Percentiles rank a stretch among this genome's conserved stretches.
Conservation (phyloP, 2,797 vertebrate genomes). For the Myripristis jacobus region DNA sequence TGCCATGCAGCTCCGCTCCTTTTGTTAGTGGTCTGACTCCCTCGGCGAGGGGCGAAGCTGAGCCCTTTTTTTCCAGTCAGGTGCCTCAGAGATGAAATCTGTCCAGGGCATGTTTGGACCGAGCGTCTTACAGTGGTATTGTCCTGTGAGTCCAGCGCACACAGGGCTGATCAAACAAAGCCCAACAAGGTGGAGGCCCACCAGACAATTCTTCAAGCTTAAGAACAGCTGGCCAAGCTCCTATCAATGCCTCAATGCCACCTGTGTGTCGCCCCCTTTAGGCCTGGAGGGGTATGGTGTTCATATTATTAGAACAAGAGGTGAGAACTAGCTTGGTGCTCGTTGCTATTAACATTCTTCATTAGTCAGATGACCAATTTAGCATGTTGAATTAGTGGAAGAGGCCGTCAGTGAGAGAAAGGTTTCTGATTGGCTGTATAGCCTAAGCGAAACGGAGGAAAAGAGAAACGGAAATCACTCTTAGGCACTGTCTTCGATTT, state of each 20-base stretch:
- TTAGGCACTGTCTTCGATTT: too few relatives aligned
- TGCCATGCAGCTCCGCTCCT: constrained; percentile 68
- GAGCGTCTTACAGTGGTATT: constrained; percentile 78
- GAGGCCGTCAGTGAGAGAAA: too few relatives aligned
- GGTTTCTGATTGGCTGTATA: too few relatives aligned
- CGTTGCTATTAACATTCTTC: too few relatives aligned
- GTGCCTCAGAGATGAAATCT: constrained; percentile 77
- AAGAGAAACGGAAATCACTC: too few relatives aligned
- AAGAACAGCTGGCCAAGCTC: constrained; percentile 66
- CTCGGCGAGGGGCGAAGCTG: constrained; percentile 71
- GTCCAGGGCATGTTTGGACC: constrained; percentile 69
- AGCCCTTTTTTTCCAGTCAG: constrained; percentile 70
- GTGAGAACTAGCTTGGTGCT: too few relatives aligned
- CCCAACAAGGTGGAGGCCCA: constrained; percentile 64
- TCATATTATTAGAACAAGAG: constrained; percentile 3
- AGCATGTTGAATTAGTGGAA: too few relatives aligned
- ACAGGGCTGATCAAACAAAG: constrained; percentile 77
- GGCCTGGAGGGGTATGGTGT: constrained; percentile 38
- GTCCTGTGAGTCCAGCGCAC: constrained; percentile 70
- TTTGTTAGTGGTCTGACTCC: constrained; percentile 71
- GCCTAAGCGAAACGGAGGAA: too few relatives aligned
- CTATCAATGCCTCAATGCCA: constrained; percentile 60
- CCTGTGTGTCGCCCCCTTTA: constrained; percentile 44
- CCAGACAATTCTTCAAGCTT: constrained; percentile 60
- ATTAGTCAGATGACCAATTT: too few relatives aligned